A percentile compares a stretch with the other conserved stretches of the same genome.
These are phyloP conservation scores for Mastacembelus armatus DNA, from an alignment of 2,797 vertebrate species.

Conservation along the genomic window DNA sequence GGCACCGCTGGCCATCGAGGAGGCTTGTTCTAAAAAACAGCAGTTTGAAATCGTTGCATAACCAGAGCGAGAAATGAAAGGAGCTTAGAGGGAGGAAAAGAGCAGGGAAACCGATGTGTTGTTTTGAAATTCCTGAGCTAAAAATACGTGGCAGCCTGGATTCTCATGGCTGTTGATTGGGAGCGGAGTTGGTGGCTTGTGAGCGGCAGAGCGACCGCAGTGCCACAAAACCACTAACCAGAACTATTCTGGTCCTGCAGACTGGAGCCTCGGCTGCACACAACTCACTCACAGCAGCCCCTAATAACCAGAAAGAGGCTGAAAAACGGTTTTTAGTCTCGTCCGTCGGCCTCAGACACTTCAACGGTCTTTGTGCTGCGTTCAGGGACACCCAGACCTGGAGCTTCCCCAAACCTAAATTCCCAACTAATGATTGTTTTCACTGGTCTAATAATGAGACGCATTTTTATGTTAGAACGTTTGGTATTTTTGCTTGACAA, in stretches of 20 bases:
- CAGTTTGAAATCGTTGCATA: slow-evolving; percentile 37
- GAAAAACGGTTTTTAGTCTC: too few relatives aligned
- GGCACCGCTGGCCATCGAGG: slow-evolving; percentile 7
- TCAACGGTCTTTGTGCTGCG: neutral
- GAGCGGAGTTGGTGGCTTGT: slow-evolving; percentile 28
- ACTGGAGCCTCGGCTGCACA: slow-evolving; percentile 33
- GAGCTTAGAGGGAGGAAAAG: neutral
- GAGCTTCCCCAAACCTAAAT: too few relatives aligned
- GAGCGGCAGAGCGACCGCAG: slow-evolving; percentile 52
- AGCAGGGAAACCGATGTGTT: slow-evolving; percentile 27
- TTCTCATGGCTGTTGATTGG: slow-evolving; percentile 65
- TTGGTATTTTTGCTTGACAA: too few relatives aligned
- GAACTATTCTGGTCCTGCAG: slow-evolving; percentile 60
- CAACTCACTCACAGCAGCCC: slow-evolving; percentile 1
- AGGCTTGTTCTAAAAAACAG: slow-evolving; percentile 8
- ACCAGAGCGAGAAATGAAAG: slow-evolving; percentile 25
- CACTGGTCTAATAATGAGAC: too few relatives aligned
- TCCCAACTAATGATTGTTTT: too few relatives aligned
- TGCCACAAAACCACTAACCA: slow-evolving; percentile 65
- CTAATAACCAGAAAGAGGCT: slow-evolving; percentile 2
- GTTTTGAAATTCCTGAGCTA: slow-evolving; percentile 67
- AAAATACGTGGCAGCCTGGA: slow-evolving; percentile 64
- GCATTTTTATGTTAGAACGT: too few relatives aligned
- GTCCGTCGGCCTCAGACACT: neutral
- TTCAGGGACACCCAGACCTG: slow-evolving; percentile 14